Conservation (phyloP, 1,140 invertebrate species). For the Ceratosolen fusciceps region DNA sequence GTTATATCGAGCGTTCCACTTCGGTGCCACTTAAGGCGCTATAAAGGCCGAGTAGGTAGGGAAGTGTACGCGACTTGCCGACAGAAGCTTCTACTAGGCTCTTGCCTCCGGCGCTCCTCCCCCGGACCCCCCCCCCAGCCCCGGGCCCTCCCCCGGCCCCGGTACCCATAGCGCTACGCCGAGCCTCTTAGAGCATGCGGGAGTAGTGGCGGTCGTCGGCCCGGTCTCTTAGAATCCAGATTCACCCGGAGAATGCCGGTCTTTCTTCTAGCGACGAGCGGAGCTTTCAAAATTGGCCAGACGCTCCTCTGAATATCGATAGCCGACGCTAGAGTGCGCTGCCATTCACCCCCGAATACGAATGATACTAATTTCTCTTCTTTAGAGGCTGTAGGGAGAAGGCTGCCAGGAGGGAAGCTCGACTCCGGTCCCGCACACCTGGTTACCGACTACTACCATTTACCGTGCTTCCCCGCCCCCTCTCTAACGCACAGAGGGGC, state of each 20-base stretch:
- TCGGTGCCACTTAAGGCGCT: constrained; percentile 54
- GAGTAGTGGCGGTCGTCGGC: not conserved
- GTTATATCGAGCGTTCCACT: constrained; percentile 58
- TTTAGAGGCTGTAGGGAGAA: not conserved
- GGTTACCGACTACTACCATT: no score
- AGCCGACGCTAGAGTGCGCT: not conserved
- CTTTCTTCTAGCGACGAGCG: not conserved
- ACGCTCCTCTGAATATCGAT: not conserved
- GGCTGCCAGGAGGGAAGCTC: not conserved
- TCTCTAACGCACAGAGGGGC: no score
- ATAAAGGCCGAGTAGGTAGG: constrained; percentile 23
- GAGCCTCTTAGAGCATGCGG: no score
- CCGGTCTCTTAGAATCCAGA: not conserved
- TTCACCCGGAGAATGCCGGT: not conserved
- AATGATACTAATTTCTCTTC: not conserved
- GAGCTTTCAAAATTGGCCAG: not conserved
- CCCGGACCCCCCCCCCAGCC: not conserved
- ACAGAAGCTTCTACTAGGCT: constrained; percentile 22
- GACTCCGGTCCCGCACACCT: not conserved
- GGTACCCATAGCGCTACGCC: not conserved
- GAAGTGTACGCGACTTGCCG: constrained; percentile 27
- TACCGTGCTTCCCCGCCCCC: no score
- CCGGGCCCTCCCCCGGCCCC: not conserved
- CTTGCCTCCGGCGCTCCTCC: not conserved
- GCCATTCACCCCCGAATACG: not conserved